Conservation (phyloP, 2,797 vertebrate genomes). For the Crocodylus rhombifer region DNA sequence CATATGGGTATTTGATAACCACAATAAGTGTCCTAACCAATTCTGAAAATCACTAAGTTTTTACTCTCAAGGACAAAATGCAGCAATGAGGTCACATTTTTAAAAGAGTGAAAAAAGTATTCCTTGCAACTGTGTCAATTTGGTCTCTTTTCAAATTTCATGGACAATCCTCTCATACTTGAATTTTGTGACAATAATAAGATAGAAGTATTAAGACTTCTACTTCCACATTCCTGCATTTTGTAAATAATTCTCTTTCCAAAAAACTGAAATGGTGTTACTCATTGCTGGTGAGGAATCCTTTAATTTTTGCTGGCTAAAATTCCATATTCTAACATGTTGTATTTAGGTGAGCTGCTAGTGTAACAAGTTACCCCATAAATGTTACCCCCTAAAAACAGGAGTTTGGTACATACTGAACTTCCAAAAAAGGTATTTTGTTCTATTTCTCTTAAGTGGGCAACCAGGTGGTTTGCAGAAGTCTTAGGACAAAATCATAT, state of each 20-base stretch:
- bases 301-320: background rate
- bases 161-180: background rate
- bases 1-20: background rate
- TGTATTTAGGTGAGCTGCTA: background rate
- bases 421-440: background rate
- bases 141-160: background rate
- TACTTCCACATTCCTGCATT: background rate
- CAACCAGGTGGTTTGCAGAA: background rate
- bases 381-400: background rate
- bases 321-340: background rate
- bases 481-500: background rate
- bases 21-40: background rate
- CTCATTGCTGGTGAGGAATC: background rate
- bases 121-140: background rate
- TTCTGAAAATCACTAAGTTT: background rate
- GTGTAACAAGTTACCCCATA: background rate
- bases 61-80: background rate
- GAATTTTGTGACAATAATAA: background rate
- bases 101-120: background rate
- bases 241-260: background rate
- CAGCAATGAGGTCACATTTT: background rate
- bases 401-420: accelerated
- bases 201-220: background rate
- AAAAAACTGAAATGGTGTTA: background rate
- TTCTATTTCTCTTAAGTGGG: background rate